phyloP scores from a whole-genome alignment of 1,140 invertebrate species.

The Oncopodura yosiiana region DNA sequence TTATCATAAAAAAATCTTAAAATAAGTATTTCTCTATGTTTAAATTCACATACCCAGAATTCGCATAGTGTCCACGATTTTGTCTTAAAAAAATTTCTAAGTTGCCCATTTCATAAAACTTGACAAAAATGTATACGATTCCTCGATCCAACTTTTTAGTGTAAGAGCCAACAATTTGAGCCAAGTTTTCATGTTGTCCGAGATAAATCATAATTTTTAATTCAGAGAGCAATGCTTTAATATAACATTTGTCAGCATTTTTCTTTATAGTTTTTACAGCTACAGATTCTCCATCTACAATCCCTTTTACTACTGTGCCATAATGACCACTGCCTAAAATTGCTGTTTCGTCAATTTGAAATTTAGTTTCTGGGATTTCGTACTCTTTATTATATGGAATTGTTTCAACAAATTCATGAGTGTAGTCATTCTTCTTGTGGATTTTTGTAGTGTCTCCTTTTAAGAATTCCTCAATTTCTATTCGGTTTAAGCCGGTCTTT shows the following conservation, averaged over 20 bases:
- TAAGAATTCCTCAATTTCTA: constrained; percentile 1
- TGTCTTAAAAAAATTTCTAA: neutral
- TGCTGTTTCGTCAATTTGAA: constrained; percentile 1
- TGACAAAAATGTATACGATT: neutral
- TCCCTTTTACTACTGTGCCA: constrained; percentile 2
- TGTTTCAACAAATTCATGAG: neutral
- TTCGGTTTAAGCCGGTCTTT: neutral
- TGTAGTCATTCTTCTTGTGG: neutral
- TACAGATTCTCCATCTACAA: neutral
- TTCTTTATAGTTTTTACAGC: constrained; percentile 10
- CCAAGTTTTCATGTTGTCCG: neutral
- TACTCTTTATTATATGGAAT: neutral
- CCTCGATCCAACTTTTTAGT: constrained; percentile 8
- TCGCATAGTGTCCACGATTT: no score
- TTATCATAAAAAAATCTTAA: no score
- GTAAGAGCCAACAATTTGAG: neutral
- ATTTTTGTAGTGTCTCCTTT: neutral
- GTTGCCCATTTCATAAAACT: neutral
- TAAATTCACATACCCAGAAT: no score
- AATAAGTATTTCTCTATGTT: no score
- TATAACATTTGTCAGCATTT: constrained; percentile 6
- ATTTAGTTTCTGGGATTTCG: neutral
- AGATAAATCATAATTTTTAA: constrained; percentile 15
- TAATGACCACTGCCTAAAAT: neutral
- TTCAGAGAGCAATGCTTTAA: constrained; percentile 11